These are phyloP conservation scores for Anolis sagrei DNA, from an alignment of 2,113 vertebrate species.

Conservation along the genomic window DNA sequence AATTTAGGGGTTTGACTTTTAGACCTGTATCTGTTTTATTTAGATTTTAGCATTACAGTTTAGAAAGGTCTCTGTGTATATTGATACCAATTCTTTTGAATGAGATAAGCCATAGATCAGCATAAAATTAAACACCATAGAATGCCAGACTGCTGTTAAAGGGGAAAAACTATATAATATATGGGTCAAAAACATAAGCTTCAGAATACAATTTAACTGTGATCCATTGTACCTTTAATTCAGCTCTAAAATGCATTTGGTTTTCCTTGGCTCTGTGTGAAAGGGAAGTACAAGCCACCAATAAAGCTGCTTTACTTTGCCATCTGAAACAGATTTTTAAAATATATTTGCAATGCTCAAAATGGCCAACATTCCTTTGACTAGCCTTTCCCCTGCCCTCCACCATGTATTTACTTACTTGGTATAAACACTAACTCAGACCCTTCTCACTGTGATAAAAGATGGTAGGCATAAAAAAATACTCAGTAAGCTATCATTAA, in stretches of 20 bases:
- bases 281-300: not conserved
- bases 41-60: not conserved
- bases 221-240: not conserved
- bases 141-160: not conserved
- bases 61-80: not conserved
- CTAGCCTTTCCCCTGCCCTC: not conserved
- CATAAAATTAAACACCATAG: not conserved
- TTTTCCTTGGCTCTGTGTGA: not conserved
- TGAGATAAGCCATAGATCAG: not conserved
- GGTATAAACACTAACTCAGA: conserved; percentile 27
- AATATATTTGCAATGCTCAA: conserved; percentile 4
- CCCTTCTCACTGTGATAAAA: conserved; percentile 28
- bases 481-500: conserved; percentile 12
- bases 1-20: not conserved
- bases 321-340: conserved; percentile 21
- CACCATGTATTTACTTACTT: not conserved
- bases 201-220: not conserved
- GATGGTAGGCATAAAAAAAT: conserved; percentile 23
- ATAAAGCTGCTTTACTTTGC: not conserved
- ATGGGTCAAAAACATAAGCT: not conserved
- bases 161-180: not conserved
- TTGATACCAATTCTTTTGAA: not conserved
- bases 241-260: not conserved
- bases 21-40: not conserved
- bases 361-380: not conserved